phyloP scores from a whole-genome alignment of 2,888 invertebrate genomes.

The Cheilosia vernalis region DNA sequence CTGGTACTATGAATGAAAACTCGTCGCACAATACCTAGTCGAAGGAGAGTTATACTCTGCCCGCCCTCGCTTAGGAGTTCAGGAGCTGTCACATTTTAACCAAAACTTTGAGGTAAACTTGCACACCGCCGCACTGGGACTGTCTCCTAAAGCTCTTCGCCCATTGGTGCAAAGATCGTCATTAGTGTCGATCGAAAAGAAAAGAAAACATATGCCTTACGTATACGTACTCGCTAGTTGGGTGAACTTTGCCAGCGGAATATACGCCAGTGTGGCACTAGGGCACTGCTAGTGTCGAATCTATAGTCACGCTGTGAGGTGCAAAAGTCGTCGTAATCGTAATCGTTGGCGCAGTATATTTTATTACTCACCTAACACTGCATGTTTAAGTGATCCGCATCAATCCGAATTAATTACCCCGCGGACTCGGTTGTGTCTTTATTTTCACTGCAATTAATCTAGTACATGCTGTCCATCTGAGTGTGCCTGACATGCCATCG shows the following conservation, averaged over 20 bases:
- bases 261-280: slow-evolving; percentile 55
- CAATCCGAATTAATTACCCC: slow-evolving; percentile 36
- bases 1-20: slow-evolving; percentile 32
- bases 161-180: slow-evolving; percentile 1
- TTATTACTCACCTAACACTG: neutral
- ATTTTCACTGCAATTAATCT: slow-evolving; percentile 32
- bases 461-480: slow-evolving; percentile 7
- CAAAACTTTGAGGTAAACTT: slow-evolving; percentile 20
- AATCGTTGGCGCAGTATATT: slow-evolving; percentile 33
- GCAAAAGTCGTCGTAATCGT: slow-evolving; percentile 52
- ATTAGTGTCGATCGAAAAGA: slow-evolving; percentile 41
- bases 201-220: slow-evolving; percentile 38
- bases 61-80: slow-evolving; percentile 25
- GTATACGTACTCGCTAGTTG: slow-evolving; percentile 54
- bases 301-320: slow-evolving; percentile 68
- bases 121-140: neutral
- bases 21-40: slow-evolving; percentile 3
- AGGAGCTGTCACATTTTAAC: slow-evolving; percentile 1
- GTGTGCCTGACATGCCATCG: slow-evolving; percentile 50
- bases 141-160: slow-evolving; percentile 23
- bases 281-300: slow-evolving; percentile 70
- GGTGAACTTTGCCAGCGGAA: slow-evolving; percentile 71
- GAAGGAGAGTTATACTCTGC: slow-evolving; percentile 12
- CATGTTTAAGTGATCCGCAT: slow-evolving; percentile 8
- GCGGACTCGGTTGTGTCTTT: slow-evolving; percentile 9